phyloP scores from a whole-genome alignment of 2,888 invertebrate species.

The Euzophera pinguis region DNA sequence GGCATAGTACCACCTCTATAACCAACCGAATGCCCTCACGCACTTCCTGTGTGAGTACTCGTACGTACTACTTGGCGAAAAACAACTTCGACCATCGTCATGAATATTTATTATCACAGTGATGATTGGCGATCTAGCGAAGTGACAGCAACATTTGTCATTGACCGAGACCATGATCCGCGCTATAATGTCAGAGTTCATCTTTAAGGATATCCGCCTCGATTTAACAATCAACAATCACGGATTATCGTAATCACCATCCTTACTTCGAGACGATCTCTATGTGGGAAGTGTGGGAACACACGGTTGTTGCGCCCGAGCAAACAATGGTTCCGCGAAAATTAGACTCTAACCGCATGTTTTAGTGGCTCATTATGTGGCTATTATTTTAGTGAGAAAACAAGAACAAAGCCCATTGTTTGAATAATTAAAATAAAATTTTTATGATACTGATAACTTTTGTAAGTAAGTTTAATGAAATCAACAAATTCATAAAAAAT shows the following conservation, averaged over 20 bases:
- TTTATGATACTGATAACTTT: constrained; percentile 17
- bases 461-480: not conserved
- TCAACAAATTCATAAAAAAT: no score
- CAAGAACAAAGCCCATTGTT: constrained; percentile 41
- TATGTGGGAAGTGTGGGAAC: constrained; percentile 46
- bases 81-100: constrained; percentile 27
- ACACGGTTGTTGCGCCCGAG: constrained; percentile 32
- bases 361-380: constrained; percentile 30
- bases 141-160: constrained; percentile 26
- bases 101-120: constrained; percentile 17
- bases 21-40: constrained; percentile 67
- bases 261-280: constrained; percentile 24
- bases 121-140: constrained; percentile 14
- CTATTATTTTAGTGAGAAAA: constrained; percentile 35
- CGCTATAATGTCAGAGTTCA: constrained; percentile 57
- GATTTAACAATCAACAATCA: constrained; percentile 21
- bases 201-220: constrained; percentile 44
- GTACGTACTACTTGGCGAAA: constrained; percentile 41
- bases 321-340: constrained; percentile 56
- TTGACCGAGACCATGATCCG: constrained; percentile 53
- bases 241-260: constrained; percentile 26
- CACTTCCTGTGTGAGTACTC: constrained; percentile 58
- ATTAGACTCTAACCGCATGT: constrained; percentile 35
- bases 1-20: constrained; percentile 38
- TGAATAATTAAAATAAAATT: constrained; percentile 24